These are phyloP conservation scores for Mycalesis mineus DNA, from an alignment of 2,888 invertebrate species.

Conservation along the genomic window DNA sequence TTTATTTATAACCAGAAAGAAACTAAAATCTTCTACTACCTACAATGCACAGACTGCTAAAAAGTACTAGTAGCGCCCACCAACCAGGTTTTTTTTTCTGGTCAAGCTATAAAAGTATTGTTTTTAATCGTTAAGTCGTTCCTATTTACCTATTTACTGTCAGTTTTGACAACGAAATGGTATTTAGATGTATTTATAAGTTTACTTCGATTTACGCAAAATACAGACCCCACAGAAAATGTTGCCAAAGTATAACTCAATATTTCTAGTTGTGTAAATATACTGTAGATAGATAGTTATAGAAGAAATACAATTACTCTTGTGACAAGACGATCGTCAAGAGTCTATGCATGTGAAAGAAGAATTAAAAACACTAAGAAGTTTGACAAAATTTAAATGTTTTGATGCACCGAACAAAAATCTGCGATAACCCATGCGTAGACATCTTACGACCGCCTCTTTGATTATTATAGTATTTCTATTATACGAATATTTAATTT, in stretches of 20 bases:
- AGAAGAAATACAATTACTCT: conserved; percentile 35
- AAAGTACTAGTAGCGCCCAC: no score
- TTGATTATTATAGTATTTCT: conserved; percentile 23
- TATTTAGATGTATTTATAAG: conserved; percentile 6
- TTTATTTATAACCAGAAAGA: no score
- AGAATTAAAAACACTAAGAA: neutral
- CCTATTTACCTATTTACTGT: conserved; percentile 25
- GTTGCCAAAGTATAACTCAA: conserved; percentile 53
- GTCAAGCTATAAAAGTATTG: conserved; percentile 3
- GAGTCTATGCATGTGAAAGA: neutral
- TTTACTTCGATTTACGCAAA: conserved; percentile 3
- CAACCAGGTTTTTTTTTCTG: no score
- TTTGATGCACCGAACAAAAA: no score
- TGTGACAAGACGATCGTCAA: conserved; percentile 8
- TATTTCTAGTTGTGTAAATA: conserved; percentile 58
- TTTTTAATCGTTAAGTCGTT: conserved; percentile 19
- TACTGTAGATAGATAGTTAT: conserved; percentile 59
- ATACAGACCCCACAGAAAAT: conserved; percentile 31
- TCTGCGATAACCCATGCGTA: conserved; percentile 1
- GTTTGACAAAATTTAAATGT: no score
- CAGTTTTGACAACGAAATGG: conserved; percentile 13
- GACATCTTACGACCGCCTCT: conserved; percentile 11
- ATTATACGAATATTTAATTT: neutral
- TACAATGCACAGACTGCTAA: no score
- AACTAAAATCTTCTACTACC: no score